Conservation (phyloP, 2,888 invertebrate species). For the Epirrita christyi region DNA sequence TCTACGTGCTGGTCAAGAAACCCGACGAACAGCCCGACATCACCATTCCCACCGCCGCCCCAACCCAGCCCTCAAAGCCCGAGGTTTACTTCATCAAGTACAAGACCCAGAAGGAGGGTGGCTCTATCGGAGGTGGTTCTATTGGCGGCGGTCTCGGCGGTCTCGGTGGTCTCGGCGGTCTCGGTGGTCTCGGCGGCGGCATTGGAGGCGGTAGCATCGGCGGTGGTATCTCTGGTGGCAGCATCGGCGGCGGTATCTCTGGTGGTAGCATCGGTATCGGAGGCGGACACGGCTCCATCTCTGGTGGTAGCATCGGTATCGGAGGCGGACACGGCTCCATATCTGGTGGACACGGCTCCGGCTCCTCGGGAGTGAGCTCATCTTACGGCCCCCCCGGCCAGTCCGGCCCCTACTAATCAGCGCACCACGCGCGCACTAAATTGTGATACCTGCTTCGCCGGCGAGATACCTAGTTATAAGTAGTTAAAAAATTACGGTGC, state of each 20-base stretch:
- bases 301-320: slow-evolving; percentile 44
- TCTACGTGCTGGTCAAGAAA: slow-evolving; percentile 93
- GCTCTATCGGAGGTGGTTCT: slow-evolving; percentile 54
- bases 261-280: slow-evolving; percentile 44
- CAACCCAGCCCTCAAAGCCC: slow-evolving; percentile 91
- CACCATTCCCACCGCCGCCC: slow-evolving; percentile 88
- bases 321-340: slow-evolving; percentile 54
- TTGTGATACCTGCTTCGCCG: slow-evolving; percentile 83
- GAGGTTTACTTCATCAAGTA: slow-evolving; percentile 94
- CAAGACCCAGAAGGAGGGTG: slow-evolving; percentile 88
- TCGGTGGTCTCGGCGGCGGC: slow-evolving; percentile 49
- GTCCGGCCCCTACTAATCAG: slow-evolving; percentile 87
- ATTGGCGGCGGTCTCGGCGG: slow-evolving; percentile 52
- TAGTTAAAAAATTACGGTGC: slow-evolving; percentile 85
- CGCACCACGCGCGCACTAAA: slow-evolving; percentile 58
- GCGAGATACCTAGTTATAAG: slow-evolving; percentile 80
- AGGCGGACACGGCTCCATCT: slow-evolving; percentile 45
- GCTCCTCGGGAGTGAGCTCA: slow-evolving; percentile 77
- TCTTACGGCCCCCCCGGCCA: slow-evolving; percentile 88
- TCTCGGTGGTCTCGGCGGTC: slow-evolving; percentile 48
- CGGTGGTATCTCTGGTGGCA: slow-evolving; percentile 49
- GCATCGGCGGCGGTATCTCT: slow-evolving; percentile 47
- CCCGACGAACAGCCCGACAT: slow-evolving; percentile 93
- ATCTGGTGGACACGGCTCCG: slow-evolving; percentile 51
- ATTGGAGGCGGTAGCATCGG: slow-evolving; percentile 50